Percentiles rank a stretch among this genome's conserved stretches.
phyloP scores from a whole-genome alignment of 2,113 vertebrate genomes.

The Dipodomys ordii region DNA sequence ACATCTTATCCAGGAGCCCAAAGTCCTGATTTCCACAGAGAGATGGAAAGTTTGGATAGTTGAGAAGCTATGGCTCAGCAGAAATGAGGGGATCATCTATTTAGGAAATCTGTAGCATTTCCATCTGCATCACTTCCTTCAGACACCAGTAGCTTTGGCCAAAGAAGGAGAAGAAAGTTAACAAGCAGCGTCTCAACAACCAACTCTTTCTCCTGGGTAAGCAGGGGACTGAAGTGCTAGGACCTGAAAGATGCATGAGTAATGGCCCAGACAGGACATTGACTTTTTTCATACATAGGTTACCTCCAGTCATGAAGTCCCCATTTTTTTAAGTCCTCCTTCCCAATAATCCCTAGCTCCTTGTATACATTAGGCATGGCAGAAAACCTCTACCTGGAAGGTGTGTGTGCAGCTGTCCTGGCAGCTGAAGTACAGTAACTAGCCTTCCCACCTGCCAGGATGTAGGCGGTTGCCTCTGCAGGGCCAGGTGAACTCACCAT shows the following conservation, averaged over 20 bases:
- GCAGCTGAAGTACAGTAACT: neutral
- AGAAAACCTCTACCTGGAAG: constrained; percentile 30
- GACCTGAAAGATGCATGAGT: neutral
- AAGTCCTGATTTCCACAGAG: neutral
- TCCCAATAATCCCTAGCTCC: neutral
- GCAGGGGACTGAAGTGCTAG: neutral
- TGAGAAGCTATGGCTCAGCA: constrained; percentile 14
- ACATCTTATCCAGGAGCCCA: neutral
- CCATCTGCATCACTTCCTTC: neutral
- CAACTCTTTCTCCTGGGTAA: constrained; percentile 35
- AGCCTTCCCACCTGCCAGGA: neutral
- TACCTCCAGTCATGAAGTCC: neutral
- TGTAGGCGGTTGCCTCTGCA: neutral
- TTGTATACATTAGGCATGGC: neutral
- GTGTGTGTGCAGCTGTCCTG: constrained; percentile 5
- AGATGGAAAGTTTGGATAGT: neutral
- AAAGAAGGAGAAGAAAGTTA: constrained; percentile 44
- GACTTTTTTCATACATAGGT: neutral
- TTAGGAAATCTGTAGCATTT: neutral
- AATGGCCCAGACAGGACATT: neutral
- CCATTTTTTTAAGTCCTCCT: neutral
- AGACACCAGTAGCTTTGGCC: constrained; percentile 36
- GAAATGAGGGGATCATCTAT: neutral
- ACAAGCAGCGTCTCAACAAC: neutral
- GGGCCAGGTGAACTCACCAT: neutral